Evolutionary conservation across 2,888 invertebrate genomes (phyloP).

Genomic region (Tipula unca): DNA sequence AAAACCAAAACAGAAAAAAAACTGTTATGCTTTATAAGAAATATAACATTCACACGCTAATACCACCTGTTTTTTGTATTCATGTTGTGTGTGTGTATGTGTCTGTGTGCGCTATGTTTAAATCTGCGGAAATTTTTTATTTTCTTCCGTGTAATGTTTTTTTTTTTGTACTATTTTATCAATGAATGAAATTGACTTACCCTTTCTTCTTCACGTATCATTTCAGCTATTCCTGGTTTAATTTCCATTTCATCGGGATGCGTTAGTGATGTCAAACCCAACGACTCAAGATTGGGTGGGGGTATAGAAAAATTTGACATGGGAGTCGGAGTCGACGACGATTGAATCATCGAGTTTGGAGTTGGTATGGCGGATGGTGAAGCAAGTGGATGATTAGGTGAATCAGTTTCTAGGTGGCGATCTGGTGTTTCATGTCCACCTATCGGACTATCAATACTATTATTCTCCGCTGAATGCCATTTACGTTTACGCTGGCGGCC

Average conservation of each 20-base stretch:
- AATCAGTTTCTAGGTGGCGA: conserved; percentile 31
- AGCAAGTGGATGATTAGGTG: conserved; percentile 25
- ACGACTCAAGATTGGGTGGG: conserved; percentile 35
- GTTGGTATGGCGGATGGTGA: conserved; percentile 16
- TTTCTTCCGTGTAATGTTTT: not conserved
- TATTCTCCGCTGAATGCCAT: conserved; percentile 20
- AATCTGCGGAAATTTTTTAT: not conserved
- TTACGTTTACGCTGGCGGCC: not conserved
- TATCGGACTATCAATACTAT: conserved; percentile 30
- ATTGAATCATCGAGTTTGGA: conserved; percentile 37
- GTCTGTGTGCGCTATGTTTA: not conserved
- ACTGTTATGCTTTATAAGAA: not conserved
- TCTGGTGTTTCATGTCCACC: conserved; percentile 30
- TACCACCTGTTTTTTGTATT: not conserved
- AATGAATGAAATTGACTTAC: conserved; percentile 51
- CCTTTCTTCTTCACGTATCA: conserved; percentile 94
- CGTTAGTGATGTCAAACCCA: conserved; percentile 38
- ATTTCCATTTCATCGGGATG: conserved; percentile 79
- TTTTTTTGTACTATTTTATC: not conserved
- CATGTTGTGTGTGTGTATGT: not conserved
- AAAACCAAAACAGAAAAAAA: not conserved
- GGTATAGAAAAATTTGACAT: conserved; percentile 29
- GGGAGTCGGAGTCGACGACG: conserved; percentile 33
- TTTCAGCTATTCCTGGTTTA: conserved; percentile 90
- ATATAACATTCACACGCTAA: not conserved